Evolutionary conservation across 2,797 vertebrate genomes (phyloP), one percentile per base, ranked within the genome.

Genomic region (Brachyalestes nurse): DNA sequence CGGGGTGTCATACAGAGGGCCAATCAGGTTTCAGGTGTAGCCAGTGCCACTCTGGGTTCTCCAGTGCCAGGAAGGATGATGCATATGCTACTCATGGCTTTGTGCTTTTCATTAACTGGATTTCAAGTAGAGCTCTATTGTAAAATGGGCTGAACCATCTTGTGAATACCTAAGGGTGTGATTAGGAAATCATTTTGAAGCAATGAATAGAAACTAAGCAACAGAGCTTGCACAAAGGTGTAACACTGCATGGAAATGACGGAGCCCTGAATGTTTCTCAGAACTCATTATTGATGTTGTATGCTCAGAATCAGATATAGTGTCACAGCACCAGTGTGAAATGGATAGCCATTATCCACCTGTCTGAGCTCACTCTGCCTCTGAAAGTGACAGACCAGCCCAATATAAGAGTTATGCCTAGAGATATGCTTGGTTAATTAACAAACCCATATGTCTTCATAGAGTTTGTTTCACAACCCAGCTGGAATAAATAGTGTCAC

Each of bases 141-240:
- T 47, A 9, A 45, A 67, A 45, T n/a, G 40, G 21, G 21, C 21
- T 49, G 21, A 70, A 28, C 6, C 49, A n/a, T 47, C 40, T 4
- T 21, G 40, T 23, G n/a, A 70, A 13, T 47, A 70, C n/a, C 42
- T 25, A 45, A 51, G 45, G 67, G 42, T 25, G 45, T 70, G 45
- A 70, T 49, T 70, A 70, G 67, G 51, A 70, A 70, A 49, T 47
- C 8, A 47, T 69, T 69, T 47, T 12, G 8, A 7, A 65, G 34
- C 6, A 1, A 40, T 38, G 62, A 65, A 38, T 65, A 17, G 14
- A 42, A 65, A 42, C 62, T 40, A 19, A 70, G 19, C 42, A 10
- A 38, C 34, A 65, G n/a, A 51, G 4, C 45, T 10, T 12, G 6
- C 47, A 25, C 47, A 51, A 51, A 14, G 9, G 4, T 19, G 13